A percentile compares a stretch with the other conserved stretches of the same genome.
phyloP scores from a whole-genome alignment of 1,140 invertebrate genomes.

The Drosophila nigromelanica region DNA sequence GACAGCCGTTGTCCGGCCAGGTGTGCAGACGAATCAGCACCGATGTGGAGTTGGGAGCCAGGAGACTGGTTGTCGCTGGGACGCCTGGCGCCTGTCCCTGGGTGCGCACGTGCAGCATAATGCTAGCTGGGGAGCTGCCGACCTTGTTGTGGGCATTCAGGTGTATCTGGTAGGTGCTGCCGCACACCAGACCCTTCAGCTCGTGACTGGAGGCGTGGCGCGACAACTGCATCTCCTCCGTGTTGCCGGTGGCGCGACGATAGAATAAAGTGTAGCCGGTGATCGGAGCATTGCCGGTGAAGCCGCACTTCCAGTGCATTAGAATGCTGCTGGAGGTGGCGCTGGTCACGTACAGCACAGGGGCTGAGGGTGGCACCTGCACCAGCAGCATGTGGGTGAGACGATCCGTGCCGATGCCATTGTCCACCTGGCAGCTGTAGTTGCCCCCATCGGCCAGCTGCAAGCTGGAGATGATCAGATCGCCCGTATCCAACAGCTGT shows the following conservation, averaged over 20 bases:
- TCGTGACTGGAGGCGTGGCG: constrained; percentile 88
- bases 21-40: constrained; percentile 89
- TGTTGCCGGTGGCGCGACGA: constrained; percentile 86
- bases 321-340: constrained; percentile 89
- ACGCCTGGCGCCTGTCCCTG: constrained; percentile 89
- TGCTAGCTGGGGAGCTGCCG: constrained; percentile 89
- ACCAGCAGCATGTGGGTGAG: constrained; percentile 87
- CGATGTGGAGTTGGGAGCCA: constrained; percentile 89
- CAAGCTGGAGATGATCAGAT: constrained; percentile 87
- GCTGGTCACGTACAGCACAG: constrained; percentile 89
- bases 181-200: constrained; percentile 89
- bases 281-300: constrained; percentile 88
- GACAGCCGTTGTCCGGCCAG: constrained; percentile 92
- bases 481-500: constrained; percentile 87
- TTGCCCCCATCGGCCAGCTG: constrained; percentile 89
- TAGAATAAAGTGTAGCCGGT: constrained; percentile 89
- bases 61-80: constrained; percentile 87
- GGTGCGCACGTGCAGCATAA: constrained; percentile 88
- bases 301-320: constrained; percentile 89
- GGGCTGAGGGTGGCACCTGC: constrained; percentile 88
- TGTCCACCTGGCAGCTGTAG: constrained; percentile 91
- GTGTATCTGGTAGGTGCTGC: constrained; percentile 90
- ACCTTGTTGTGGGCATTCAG: constrained; percentile 90
- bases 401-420: constrained; percentile 88
- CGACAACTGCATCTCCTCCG: constrained; percentile 87